phyloP scores from a whole-genome alignment of 2,113 vertebrate species.

The Micronycteris hirsuta region DNA sequence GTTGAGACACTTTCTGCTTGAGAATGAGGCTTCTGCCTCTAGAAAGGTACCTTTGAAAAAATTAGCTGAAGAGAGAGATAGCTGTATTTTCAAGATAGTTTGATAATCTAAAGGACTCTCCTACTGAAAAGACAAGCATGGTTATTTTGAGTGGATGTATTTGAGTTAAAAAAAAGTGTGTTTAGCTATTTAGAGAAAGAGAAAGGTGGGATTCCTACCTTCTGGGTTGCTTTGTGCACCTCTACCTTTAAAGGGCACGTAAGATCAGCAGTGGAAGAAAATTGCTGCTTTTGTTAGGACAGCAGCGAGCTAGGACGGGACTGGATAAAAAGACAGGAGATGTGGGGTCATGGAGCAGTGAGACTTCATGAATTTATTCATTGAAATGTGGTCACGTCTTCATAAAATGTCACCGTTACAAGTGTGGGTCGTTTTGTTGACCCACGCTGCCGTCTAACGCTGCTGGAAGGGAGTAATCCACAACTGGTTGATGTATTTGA shows the following conservation, averaged over 20 bases:
- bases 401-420: not conserved
- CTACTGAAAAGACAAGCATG: not conserved
- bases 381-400: not conserved
- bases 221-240: not conserved
- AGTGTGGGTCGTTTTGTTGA: not conserved
- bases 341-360: not conserved
- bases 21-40: not conserved
- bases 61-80: not conserved
- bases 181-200: not conserved
- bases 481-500: not conserved
- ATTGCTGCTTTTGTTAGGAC: not conserved
- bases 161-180: not conserved
- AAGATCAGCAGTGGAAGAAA: constrained; percentile 18
- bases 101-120: not conserved
- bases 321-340: not conserved
- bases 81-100: not conserved
- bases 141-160: not conserved
- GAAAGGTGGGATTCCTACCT: not conserved
- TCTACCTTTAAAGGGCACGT: not conserved
- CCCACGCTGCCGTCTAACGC: not conserved
- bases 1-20: not conserved
- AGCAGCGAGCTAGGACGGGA: constrained; percentile 21
- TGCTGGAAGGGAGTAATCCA: not conserved
- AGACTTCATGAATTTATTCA: constrained; percentile 60
- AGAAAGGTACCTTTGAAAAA: not conserved